phyloP scores from a whole-genome alignment of 2,113 vertebrate genomes.

The Haliaeetus leucogaster region DNA sequence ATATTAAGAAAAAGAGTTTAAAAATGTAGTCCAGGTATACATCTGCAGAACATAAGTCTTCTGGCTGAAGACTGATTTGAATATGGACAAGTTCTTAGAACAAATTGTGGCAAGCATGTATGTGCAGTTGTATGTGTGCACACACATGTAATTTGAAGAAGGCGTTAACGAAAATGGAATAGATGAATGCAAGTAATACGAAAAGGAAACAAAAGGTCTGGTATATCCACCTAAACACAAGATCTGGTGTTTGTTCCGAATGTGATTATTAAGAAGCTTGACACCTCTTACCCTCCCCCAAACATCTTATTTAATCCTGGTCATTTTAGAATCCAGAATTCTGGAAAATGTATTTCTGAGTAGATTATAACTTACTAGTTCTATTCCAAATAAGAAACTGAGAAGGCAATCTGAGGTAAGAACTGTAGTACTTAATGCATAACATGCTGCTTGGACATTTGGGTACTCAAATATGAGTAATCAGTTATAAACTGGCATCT shows the following conservation, averaged over 20 bases:
- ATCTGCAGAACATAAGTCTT: not conserved
- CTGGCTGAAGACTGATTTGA: not conserved
- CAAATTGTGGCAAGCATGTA: not conserved
- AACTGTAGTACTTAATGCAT: not conserved
- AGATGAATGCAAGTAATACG: not conserved
- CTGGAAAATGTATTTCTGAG: not conserved
- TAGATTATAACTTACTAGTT: not conserved
- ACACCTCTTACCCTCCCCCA: not conserved
- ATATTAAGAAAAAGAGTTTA: not conserved
- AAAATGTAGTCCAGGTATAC: not conserved
- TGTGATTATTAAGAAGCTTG: not conserved
- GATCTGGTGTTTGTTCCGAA: not conserved
- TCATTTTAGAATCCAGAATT: not conserved
- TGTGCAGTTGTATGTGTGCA: not conserved
- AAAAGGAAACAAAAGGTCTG: not conserved
- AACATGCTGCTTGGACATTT: not conserved
- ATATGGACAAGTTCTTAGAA: not conserved
- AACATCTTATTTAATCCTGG: not conserved
- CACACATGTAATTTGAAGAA: not conserved
- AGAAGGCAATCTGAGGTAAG: not conserved
- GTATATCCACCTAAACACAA: not conserved
- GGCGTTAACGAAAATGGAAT: not conserved
- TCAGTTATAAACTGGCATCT: not conserved
- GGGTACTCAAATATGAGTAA: not conserved
- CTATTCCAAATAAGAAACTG: not conserved